Conservation (phyloP, 2,888 invertebrate genomes). For the Apamea sordens region DNA sequence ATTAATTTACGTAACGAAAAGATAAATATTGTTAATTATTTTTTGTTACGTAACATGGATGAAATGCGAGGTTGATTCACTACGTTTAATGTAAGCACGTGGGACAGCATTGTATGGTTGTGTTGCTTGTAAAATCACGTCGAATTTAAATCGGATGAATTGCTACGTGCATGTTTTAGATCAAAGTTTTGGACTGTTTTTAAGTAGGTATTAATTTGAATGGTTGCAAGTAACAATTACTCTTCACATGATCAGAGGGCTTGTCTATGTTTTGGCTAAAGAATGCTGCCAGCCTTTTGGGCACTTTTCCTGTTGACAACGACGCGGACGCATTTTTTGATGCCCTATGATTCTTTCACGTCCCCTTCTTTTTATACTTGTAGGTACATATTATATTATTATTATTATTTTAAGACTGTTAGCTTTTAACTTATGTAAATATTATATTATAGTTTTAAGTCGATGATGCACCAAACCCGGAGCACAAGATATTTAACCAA, state of each 20-base stretch:
- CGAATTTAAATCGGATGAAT: slow-evolving; percentile 8
- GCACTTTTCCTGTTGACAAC: too few species aligned
- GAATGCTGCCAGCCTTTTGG: too few species aligned
- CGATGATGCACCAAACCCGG: not conserved
- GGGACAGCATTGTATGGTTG: not conserved
- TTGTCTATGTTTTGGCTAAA: too few species aligned
- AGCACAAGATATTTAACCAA: too few species aligned
- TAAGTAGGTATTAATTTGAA: too few species aligned
- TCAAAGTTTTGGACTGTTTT: not conserved
- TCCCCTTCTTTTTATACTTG: too few species aligned
- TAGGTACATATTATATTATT: too few species aligned
- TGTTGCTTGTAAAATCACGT: not conserved
- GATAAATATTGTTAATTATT: slow-evolving; percentile 61
- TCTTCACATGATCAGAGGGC: too few species aligned
- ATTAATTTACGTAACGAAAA: slow-evolving; percentile 60
- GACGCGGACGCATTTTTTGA: too few species aligned
- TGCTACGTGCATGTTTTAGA: not conserved
- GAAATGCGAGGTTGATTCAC: slow-evolving; percentile 20
- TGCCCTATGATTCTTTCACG: too few species aligned
- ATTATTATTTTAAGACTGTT: too few species aligned
- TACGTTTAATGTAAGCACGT: not conserved
- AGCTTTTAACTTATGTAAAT: too few species aligned
- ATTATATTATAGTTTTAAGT: not conserved
- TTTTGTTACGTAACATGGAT: slow-evolving; percentile 26
- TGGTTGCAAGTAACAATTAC: not conserved